Evolutionary conservation across 1,140 invertebrate species (phyloP).

Genomic region (Nephila pilipes): DNA sequence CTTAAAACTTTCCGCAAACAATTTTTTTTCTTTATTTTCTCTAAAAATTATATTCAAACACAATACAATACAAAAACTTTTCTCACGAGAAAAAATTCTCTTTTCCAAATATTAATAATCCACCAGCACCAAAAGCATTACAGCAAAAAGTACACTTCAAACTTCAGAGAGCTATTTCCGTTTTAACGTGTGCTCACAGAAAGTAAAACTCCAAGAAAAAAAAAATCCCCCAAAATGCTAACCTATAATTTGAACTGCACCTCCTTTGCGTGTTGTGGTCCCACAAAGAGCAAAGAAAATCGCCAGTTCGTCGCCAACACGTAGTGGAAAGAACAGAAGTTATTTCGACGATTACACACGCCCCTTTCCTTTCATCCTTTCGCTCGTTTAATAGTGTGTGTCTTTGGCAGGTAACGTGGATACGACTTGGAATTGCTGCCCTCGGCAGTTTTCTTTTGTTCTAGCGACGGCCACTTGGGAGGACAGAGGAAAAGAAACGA

Average conservation of each 20-base stretch:
- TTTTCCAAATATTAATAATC: neutral
- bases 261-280: neutral
- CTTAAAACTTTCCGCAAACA: no score
- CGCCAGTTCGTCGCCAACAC: neutral
- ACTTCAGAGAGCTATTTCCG: neutral
- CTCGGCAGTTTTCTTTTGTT: neutral
- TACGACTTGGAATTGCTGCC: neutral
- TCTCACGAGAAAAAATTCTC: neutral
- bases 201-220: neutral
- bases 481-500: neutral
- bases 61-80: neutral
- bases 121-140: neutral
- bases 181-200: no score
- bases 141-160: neutral
- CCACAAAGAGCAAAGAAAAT: neutral
- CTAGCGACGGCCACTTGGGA: neutral
- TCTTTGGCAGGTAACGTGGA: neutral
- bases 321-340: slow-evolving; percentile 22
- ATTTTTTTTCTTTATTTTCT: neutral
- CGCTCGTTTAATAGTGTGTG: neutral
- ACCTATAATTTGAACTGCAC: neutral
- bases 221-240: neutral
- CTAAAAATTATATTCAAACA: neutral
- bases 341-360: slow-evolving; percentile 27
- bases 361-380: neutral